A percentile compares a stretch with the other conserved stretches of the same genome.
These are phyloP conservation scores for Sarotherodon lohbergeri DNA, from an alignment of 2,113 vertebrate species.

Conservation along the genomic window DNA sequence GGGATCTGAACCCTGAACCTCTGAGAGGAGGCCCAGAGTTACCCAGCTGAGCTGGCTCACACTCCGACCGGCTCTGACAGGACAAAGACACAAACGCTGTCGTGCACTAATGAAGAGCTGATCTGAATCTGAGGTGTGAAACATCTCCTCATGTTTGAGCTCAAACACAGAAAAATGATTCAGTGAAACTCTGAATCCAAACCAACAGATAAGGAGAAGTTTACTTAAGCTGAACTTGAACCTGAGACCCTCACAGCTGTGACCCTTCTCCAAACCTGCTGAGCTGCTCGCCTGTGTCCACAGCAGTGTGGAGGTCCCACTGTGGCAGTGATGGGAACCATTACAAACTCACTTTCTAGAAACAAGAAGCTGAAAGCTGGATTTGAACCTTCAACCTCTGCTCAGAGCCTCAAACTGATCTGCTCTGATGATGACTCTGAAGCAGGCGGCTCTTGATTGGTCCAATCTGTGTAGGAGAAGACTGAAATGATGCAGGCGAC, in stretches of 20 bases:
- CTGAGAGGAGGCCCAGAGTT: neutral
- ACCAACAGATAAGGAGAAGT: neutral
- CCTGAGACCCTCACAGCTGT: neutral
- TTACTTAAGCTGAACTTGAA: neutral
- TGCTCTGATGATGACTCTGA: neutral
- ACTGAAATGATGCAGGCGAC: neutral
- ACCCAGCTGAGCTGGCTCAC: neutral
- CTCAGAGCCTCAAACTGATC: neutral
- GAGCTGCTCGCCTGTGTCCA: neutral
- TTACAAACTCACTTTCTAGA: neutral
- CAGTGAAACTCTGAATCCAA: neutral
- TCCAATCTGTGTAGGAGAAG: neutral
- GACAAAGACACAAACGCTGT: rapidly evolving
- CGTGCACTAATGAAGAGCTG: neutral
- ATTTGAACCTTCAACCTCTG: neutral
- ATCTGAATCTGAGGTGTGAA: neutral
- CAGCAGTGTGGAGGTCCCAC: neutral
- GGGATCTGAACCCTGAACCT: neutral
- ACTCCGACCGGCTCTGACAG: neutral
- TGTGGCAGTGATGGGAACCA: neutral
- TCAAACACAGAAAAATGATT: neutral
- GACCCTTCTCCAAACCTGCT: neutral
- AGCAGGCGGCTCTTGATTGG: neutral
- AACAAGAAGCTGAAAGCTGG: neutral
- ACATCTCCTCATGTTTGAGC: neutral